Evolutionary conservation across 2,113 vertebrate genomes (phyloP).

Genomic region (Xiphophorus maculatus): DNA sequence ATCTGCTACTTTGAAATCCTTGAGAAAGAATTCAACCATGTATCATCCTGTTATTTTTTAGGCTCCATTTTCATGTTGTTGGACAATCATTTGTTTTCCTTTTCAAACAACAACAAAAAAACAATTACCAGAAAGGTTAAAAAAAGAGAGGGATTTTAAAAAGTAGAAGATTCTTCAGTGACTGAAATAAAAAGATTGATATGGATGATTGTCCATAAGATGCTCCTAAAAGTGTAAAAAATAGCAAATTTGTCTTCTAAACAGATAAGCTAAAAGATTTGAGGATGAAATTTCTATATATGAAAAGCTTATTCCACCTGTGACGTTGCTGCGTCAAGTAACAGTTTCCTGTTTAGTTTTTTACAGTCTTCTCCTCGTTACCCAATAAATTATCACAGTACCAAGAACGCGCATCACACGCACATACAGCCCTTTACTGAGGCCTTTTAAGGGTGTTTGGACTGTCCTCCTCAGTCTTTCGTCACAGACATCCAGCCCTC

Average conservation of each 20-base stretch:
- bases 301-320: slow-evolving; percentile 74
- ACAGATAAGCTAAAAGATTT: slow-evolving; percentile 57
- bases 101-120: neutral
- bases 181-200: slow-evolving; percentile 19
- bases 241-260: slow-evolving; percentile 49
- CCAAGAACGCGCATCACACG: slow-evolving; percentile 66
- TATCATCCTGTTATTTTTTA: neutral
- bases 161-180: slow-evolving; percentile 32
- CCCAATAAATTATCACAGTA: slow-evolving; percentile 92
- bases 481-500: slow-evolving; percentile 31
- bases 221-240: slow-evolving; percentile 64
- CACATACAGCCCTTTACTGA: slow-evolving; percentile 33
- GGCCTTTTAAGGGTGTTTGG: slow-evolving; percentile 57
- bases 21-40: slow-evolving; percentile 20
- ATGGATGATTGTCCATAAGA: slow-evolving; percentile 53
- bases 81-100: neutral
- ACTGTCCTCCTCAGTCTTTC: slow-evolving; percentile 36
- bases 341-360: slow-evolving; percentile 71
- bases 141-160: slow-evolving; percentile 32
- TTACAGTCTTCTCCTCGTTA: slow-evolving; percentile 66
- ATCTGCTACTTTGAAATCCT: slow-evolving; percentile 22
- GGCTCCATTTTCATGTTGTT: neutral
- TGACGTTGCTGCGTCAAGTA: slow-evolving; percentile 77
- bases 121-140: slow-evolving; percentile 13
- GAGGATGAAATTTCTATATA: slow-evolving; percentile 67